phyloP scores from a whole-genome alignment of 2,888 invertebrate species.

The Synergus japonicus region DNA sequence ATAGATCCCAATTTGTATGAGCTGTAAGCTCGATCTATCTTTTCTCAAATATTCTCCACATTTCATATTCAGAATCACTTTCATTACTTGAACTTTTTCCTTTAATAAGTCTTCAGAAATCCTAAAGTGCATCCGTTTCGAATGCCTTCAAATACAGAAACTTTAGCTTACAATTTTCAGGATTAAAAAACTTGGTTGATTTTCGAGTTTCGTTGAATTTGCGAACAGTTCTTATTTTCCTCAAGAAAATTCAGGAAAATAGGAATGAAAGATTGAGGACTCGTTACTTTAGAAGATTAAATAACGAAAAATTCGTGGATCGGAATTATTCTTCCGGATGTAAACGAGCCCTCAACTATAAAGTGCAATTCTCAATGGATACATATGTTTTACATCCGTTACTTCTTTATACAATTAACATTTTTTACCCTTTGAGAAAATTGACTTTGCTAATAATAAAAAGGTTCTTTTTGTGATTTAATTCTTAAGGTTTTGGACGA shows the following conservation, averaged over 20 bases:
- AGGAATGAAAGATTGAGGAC: background rate
- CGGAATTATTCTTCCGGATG: conserved; percentile 32
- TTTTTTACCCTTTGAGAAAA: background rate
- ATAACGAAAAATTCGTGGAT: background rate
- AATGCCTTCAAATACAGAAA: background rate
- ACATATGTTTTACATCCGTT: background rate
- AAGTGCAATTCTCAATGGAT: background rate
- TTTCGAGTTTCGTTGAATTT: background rate
- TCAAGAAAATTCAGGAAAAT: background rate
- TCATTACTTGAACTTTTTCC: background rate
- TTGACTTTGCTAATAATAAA: background rate
- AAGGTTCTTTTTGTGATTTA: too few relatives aligned
- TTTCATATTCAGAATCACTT: background rate
- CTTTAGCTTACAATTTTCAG: background rate
- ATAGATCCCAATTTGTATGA: background rate
- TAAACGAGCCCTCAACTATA: conserved; percentile 14
- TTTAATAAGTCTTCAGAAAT: background rate
- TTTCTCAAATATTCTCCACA: background rate
- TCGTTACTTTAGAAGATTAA: background rate
- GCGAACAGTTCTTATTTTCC: background rate
- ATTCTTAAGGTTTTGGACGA: too few relatives aligned
- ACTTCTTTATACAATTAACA: background rate
- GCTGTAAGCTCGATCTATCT: background rate
- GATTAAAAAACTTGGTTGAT: background rate
- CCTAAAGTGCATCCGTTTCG: background rate